Evolutionary conservation across 2,888 invertebrate genomes (phyloP).

Genomic region (Timandra comae): DNA sequence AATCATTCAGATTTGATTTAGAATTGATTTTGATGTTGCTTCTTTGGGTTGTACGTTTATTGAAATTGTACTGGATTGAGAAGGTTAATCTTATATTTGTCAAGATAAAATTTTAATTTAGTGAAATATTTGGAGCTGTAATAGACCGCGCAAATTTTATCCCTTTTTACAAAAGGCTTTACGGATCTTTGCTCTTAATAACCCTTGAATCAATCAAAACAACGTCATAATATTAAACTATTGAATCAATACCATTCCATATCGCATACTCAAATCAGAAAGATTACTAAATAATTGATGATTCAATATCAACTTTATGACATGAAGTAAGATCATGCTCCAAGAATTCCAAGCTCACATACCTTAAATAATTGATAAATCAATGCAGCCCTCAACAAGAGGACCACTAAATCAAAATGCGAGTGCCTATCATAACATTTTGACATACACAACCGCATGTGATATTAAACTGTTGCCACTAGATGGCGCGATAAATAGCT

Average conservation of each 20-base stretch:
- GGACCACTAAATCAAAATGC: conserved; percentile 70
- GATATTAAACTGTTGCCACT: conserved; percentile 68
- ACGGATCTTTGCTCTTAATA: too few species aligned
- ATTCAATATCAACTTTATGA: conserved; percentile 63
- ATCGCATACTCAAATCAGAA: conserved; percentile 64
- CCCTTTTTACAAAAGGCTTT: too few species aligned
- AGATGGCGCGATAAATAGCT: conserved; percentile 72
- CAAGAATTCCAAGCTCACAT: conserved; percentile 68
- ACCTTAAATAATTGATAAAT: conserved; percentile 73
- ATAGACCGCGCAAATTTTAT: too few species aligned
- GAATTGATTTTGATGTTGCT: neutral
- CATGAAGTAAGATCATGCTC: conserved; percentile 72
- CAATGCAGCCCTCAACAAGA: conserved; percentile 65
- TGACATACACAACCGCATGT: conserved; percentile 65
- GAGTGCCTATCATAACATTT: conserved; percentile 66
- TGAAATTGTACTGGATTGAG: conserved; percentile 4
- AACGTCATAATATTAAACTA: too few species aligned
- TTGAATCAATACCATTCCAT: conserved; percentile 16
- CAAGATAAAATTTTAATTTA: too few species aligned
- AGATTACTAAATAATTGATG: conserved; percentile 69
- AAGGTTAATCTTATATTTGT: too few species aligned
- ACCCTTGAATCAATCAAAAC: too few species aligned
- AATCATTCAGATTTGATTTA: conserved; percentile 27
- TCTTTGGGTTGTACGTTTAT: conserved; percentile 2
- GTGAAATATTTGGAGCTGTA: too few species aligned